Conservation (phyloP, 2,113 vertebrate genomes). For the Ceratotherium simum region DNA sequence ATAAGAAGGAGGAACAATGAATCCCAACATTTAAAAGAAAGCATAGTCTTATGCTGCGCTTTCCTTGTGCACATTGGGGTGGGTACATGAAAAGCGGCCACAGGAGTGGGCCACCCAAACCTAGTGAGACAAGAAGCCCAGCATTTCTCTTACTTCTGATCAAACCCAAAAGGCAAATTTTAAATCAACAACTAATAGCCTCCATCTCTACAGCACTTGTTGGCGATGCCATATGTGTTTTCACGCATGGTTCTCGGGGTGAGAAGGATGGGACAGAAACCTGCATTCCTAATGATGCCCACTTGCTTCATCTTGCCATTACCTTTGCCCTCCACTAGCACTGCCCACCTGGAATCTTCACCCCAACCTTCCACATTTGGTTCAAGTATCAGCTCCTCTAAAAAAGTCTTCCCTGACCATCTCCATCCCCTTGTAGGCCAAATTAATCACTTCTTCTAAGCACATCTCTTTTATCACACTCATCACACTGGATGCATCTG, state of each 20-base stretch:
- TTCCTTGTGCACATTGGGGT: background rate
- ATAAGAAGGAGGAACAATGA: background rate
- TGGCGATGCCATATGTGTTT: background rate
- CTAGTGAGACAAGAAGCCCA: background rate
- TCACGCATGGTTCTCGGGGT: background rate
- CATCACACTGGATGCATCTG: background rate
- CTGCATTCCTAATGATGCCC: background rate
- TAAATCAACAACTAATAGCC: background rate
- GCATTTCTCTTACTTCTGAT: background rate
- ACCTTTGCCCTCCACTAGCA: background rate
- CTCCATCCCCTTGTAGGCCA: background rate
- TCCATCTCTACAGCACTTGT: background rate
- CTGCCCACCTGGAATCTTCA: background rate
- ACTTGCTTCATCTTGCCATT: background rate
- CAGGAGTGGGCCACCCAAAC: background rate
- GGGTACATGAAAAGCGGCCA: background rate
- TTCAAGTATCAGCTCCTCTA: background rate
- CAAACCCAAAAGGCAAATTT: conserved; percentile 31
- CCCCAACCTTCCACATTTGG: background rate
- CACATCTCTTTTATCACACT: background rate
- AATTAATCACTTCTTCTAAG: background rate
- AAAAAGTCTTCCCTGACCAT: background rate
- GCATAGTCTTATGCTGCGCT: background rate
- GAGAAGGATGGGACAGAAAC: background rate
- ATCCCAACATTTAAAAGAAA: background rate